Evolutionary conservation across 1,140 invertebrate species (phyloP), one percentile per base, ranked within the genome.

Genomic region (Drosophila seguyi): DNA sequence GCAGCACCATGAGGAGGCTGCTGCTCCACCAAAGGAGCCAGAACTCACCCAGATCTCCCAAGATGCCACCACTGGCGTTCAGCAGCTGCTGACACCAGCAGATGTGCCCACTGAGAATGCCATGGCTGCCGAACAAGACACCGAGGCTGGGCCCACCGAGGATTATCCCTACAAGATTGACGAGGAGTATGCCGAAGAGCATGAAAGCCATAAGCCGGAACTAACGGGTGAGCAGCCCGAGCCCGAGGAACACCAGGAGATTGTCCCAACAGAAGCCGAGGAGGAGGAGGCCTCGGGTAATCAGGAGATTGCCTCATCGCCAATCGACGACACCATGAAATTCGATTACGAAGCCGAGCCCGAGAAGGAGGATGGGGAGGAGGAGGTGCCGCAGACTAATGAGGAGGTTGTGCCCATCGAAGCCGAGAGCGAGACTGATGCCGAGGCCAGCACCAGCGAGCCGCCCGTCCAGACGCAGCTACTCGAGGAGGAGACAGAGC

Each of bases 121-220:
- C 6, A 81, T 66, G 14, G 72, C 34, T 20, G 41, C 36, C 5
- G 77, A 87, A 2, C 71, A 59, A 5, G 74, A 83, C 27, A 87
- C 76, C 1, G 88, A 90, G 18, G 48, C 66, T 3, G 71, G 44
- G 16, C 82, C 81, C 47, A 79, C 84, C 31, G 90, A 92, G 42
- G 91, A 92, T 38, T 92, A 92, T 81, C 91, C 91, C 16, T 92
- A 92, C 68, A 92, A 92, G 65, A 87, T 92, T 13, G 91, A 92
- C 14, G 87, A 92, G 57, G 91, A 92, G 41, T 92, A 92, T 13
- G 44, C 62, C 3, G 84, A 91, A 38, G 90, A 90, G 57, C 79
- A 83, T 48, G 83, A 91, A 25, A 52, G 6, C 31, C 52, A 55
- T 11, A 78, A 78, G 27, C 85, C 72, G 5, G 80, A 84, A 16